Evolutionary conservation across 2,113 vertebrate species (phyloP), one percentile per base, ranked within the genome.

Genomic region (Cyanoderma ruficeps): DNA sequence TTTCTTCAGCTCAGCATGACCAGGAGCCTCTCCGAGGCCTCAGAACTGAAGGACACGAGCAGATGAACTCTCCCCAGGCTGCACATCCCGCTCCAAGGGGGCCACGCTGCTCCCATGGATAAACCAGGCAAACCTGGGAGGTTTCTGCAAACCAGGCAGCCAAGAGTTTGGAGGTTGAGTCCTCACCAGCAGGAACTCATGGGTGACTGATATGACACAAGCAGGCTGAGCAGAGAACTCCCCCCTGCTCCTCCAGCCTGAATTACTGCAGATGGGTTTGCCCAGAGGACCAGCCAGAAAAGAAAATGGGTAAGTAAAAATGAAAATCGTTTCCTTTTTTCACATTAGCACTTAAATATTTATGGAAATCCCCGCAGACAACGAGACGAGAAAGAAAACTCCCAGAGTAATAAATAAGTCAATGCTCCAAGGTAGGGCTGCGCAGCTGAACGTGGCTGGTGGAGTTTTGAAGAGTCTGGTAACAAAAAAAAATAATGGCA

Each of bases 261-360:
- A 91, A 49, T 84, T 53, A 67, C 80, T 59, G 49, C 89, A 94
- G 87, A 83, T 52, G 91, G 80, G 46, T 93, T 89, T 94, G 92
- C 96, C 79, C 89, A 83, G 82, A 95, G 80, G 86, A 93, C 11
- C 92, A 95, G 83, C 30, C 74, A 91, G 92, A 28, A 39, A 90
- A 89, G 88, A 86, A 83, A 91, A 91, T 30, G 70, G 55, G 84
- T 87, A 85, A 89, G 78, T 70, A 87, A 91, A 94, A 96, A 87
- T 42, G 80, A 89, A 92, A 97, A 94, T 56, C 1, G 5, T 27
- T 59, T 23, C 4, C 41, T n/a, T 78, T 25, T 37, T 46, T 28
- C 76, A 55, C 69, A 63, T 93, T 87, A 91, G 91, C 94, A 89
- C 96, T 95, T 75, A 90, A 94, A 90, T 95, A 97, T 96, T 96